Evolutionary conservation across 2,113 vertebrate species (phyloP).

Genomic region (Ascaphus truei): DNA sequence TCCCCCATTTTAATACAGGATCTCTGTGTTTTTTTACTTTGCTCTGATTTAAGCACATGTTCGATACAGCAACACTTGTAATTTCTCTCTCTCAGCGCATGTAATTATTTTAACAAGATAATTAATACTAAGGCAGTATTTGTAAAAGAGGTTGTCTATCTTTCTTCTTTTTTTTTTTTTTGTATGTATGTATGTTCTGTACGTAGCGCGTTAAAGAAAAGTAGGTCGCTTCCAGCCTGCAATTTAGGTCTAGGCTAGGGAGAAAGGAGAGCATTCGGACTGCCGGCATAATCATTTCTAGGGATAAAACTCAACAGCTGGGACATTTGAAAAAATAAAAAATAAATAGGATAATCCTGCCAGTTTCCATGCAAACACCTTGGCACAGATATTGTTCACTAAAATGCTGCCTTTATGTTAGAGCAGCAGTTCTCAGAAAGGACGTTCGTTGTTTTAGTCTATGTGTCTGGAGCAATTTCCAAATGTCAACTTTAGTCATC

Average conservation of each 20-base stretch:
- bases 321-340: constrained; percentile 6
- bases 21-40: too few species aligned
- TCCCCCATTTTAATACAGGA: too few species aligned
- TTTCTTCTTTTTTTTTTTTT: not conserved
- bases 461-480: not conserved
- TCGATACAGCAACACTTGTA: not conserved
- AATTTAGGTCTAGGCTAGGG: constrained; percentile 11
- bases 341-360: constrained; percentile 20
- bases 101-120: constrained; percentile 21
- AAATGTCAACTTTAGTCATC: not conserved
- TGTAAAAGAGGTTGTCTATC: not conserved
- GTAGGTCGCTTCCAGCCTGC: constrained; percentile 16
- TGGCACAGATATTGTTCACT: not conserved
- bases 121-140: not conserved
- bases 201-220: not conserved
- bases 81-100: not conserved
- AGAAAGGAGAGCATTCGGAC: not conserved
- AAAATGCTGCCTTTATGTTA: not conserved
- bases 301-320: constrained; percentile 29
- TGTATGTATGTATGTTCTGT: too few species aligned
- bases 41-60: too few species aligned
- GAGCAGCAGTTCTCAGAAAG: not conserved
- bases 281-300: constrained; percentile 22
- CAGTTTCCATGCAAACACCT: constrained; percentile 20
- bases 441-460: not conserved